Base-by-base conservation (phyloP, 2,888 invertebrate species). In the Mythimna ferrago region DNA sequence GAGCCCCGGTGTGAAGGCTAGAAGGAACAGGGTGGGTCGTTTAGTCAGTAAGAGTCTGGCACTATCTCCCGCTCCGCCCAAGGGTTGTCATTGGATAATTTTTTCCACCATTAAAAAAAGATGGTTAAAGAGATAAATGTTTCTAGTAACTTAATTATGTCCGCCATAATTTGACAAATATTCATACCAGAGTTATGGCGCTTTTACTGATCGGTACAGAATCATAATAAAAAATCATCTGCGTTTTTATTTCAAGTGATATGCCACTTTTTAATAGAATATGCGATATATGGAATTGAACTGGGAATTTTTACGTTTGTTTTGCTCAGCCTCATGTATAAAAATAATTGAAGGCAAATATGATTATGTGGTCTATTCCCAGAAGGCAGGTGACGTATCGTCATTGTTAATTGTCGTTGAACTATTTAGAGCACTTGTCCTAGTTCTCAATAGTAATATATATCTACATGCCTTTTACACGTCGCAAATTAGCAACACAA, bases 401-500 rank as follows among this genome's bases (percentile, higher is more conserved):
- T 26, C 11, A 51, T 51, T 66, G 26, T 78, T 66, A 77, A 82
- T 82, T 78, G 73, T 35, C 26, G 38, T 61, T 78, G 58, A 57
- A 78, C 35, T 73, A 82, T 81, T 78, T 73, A 53, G 53, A 72
- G 11, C 61, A 71, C 67, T 78, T 78, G 80, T 58, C 70, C 82
- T 10, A 73, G 70, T 78, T 65, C 44, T 65, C 65, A 61, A 67
- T 73, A 62, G 66, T 38, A 65, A 73, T 65, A 68, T 26, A 41
- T 60, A 60, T 63, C 53, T 56, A 81, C 58, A 70, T 66, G 32
- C 57, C 66, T 72, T 81, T 70, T 78, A 62, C 57, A 72, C 35
- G 58, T 58, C 78, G 71, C 69, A 65, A 81, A 82, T 82, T 82
- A 56, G 51, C 68, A 38, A 68, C 62, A 57, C 78, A 78, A 35